A percentile compares a stretch with the other conserved stretches of the same genome.
Evolutionary conservation across 2,113 vertebrate species (phyloP).

Genomic region (Syrrhaptes paradoxus): DNA sequence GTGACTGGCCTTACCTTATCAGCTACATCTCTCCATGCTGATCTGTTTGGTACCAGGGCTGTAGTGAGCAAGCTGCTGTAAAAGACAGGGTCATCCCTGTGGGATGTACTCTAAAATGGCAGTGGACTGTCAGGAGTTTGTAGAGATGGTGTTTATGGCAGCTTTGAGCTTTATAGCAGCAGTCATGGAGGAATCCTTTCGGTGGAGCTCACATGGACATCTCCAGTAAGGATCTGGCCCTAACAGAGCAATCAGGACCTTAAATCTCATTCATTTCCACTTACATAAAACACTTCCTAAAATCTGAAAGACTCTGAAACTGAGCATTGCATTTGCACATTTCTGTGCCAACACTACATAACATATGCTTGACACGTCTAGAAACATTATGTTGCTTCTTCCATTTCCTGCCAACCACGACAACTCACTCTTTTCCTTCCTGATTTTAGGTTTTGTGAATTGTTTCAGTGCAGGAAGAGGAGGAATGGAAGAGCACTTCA

Average conservation of each 20-base stretch:
- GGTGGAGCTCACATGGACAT: background rate
- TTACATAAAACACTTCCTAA: background rate
- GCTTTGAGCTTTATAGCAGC: background rate
- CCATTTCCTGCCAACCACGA: constrained; percentile 39
- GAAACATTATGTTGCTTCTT: constrained; percentile 50
- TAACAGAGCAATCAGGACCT: background rate
- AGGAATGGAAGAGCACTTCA: background rate
- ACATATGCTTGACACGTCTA: constrained; percentile 50
- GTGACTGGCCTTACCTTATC: background rate
- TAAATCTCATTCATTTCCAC: background rate
- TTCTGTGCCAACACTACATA: constrained; percentile 42
- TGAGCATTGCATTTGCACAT: constrained; percentile 51
- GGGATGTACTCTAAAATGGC: background rate
- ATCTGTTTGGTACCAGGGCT: background rate
- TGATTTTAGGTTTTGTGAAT: background rate
- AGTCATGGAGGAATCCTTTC: background rate
- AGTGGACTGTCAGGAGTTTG: background rate
- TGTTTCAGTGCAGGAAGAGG: background rate
- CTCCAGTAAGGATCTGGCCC: background rate
- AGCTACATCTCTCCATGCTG: background rate
- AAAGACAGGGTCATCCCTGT: background rate
- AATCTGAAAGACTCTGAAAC: constrained; percentile 28
- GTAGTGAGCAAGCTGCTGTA: background rate
- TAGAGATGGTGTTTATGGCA: background rate
- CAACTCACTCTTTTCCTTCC: constrained; percentile 5